Evolutionary conservation across 2,113 vertebrate genomes (phyloP).

Genomic region (Emydura subglobosa): DNA sequence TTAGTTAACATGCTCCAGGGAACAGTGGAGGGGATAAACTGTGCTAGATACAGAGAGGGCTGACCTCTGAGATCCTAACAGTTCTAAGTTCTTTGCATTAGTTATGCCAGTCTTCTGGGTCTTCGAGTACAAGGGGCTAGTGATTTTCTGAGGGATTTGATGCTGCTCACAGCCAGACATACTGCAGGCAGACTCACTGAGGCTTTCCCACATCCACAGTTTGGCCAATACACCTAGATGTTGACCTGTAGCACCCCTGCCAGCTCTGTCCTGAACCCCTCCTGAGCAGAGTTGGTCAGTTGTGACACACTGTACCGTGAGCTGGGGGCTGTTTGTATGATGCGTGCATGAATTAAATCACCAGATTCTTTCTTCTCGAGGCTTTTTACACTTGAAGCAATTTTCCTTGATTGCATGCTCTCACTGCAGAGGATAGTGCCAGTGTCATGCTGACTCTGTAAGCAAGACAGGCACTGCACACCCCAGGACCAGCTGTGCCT

Average conservation of each 20-base stretch:
- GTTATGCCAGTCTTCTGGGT: accelerated
- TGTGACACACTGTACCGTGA: neutral
- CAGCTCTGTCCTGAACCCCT: neutral
- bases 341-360: neutral
- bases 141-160: neutral
- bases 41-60: neutral
- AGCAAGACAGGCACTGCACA: neutral
- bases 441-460: neutral
- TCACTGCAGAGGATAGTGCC: neutral
- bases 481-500: neutral
- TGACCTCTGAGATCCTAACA: neutral
- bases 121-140: accelerated
- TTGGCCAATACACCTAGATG: too few relatives aligned
- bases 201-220: accelerated
- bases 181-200: neutral
- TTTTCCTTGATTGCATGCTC: neutral
- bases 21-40: neutral
- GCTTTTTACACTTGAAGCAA: neutral
- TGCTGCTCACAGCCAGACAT: accelerated
- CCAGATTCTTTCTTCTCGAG: neutral
- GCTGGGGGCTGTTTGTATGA: neutral
- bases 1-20: accelerated
- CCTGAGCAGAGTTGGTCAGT: neutral
- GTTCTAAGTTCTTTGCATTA: accelerated
- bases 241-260: neutral